Evolutionary conservation across 2,888 invertebrate species (phyloP).

Genomic region (Augiades crinisus): DNA sequence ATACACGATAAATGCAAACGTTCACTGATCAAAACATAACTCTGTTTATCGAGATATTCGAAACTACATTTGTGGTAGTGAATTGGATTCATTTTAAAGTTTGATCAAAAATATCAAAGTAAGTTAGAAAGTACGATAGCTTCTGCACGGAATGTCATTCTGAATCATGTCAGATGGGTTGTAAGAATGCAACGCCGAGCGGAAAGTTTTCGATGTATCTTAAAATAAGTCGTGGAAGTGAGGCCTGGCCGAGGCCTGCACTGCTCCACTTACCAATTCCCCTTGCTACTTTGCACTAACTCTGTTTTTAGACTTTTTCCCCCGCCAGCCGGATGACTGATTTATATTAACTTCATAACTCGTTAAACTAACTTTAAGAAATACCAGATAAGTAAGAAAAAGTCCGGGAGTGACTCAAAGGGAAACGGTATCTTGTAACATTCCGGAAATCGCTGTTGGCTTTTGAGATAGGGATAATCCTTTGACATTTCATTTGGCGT

Average conservation of each 20-base stretch:
- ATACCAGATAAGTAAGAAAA: conserved; percentile 63
- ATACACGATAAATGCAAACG: too few relatives aligned
- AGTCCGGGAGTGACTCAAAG: conserved; percentile 58
- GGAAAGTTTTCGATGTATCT: conserved; percentile 44
- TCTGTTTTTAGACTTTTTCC: conserved; percentile 66
- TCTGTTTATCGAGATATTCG: conserved; percentile 34
- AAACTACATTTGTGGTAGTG: conserved; percentile 28
- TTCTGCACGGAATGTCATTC: conserved; percentile 25
- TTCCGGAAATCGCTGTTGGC: conserved; percentile 40
- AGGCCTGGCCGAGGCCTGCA: too few relatives aligned
- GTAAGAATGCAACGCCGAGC: conserved; percentile 43
- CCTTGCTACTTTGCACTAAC: conserved; percentile 53
- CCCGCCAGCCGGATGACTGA: conserved; percentile 56
- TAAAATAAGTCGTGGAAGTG: too few relatives aligned
- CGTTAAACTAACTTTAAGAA: conserved; percentile 70
- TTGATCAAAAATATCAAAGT: conserved; percentile 32
- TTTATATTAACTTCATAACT: conserved; percentile 73
- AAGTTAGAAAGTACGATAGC: conserved; percentile 30
- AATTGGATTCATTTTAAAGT: conserved; percentile 34
- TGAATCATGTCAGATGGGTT: conserved; percentile 31
- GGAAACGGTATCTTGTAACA: conserved; percentile 46
- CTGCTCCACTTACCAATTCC: conserved; percentile 61
- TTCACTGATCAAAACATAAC: conserved; percentile 43
- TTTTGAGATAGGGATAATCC: conserved; percentile 1
- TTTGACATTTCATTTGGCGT: conserved; percentile 11